A percentile compares a stretch with the other conserved stretches of the same genome.
These are phyloP conservation scores for Syrista parreyssii DNA, from an alignment of 2,888 invertebrate genomes.

Conservation along the genomic window DNA sequence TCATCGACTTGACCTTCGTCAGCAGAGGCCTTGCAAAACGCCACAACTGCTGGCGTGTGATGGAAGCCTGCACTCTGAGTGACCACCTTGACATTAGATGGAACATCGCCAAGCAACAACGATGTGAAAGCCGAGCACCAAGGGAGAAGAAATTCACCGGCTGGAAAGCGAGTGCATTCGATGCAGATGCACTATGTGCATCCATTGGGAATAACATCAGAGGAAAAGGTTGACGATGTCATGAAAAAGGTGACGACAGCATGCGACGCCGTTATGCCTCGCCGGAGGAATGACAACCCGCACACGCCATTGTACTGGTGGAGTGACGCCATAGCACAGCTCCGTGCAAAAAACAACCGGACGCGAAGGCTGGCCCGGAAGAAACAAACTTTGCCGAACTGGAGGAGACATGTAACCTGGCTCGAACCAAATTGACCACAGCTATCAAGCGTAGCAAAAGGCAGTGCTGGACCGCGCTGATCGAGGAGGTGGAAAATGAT, in stretches of 20 bases:
- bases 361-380: slow-evolving; percentile 10
- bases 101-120: slow-evolving; percentile 4
- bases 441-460: slow-evolving; percentile 16
- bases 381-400: neutral
- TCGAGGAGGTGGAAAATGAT: slow-evolving; percentile 24
- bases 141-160: neutral
- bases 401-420: slow-evolving; percentile 17
- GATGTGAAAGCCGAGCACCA: neutral
- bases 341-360: slow-evolving; percentile 19
- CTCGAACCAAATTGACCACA: slow-evolving; percentile 7
- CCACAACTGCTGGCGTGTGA: slow-evolving; percentile 30
- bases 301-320: slow-evolving; percentile 25
- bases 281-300: slow-evolving; percentile 12
- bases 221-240: slow-evolving; percentile 10
- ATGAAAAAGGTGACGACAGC: slow-evolving; percentile 17
- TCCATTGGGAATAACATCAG: neutral
- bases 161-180: slow-evolving; percentile 18
- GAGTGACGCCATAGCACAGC: slow-evolving; percentile 16
- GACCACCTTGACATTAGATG: slow-evolving; percentile 27
- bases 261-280: slow-evolving; percentile 25
- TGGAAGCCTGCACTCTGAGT: slow-evolving; percentile 28
- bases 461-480: slow-evolving; percentile 19
- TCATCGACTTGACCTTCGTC: slow-evolving; percentile 36
- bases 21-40: slow-evolving; percentile 27
- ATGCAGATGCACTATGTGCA: slow-evolving; percentile 10